phyloP scores from a whole-genome alignment of 2,113 vertebrate species.

The Misgurnus mizolepis region DNA sequence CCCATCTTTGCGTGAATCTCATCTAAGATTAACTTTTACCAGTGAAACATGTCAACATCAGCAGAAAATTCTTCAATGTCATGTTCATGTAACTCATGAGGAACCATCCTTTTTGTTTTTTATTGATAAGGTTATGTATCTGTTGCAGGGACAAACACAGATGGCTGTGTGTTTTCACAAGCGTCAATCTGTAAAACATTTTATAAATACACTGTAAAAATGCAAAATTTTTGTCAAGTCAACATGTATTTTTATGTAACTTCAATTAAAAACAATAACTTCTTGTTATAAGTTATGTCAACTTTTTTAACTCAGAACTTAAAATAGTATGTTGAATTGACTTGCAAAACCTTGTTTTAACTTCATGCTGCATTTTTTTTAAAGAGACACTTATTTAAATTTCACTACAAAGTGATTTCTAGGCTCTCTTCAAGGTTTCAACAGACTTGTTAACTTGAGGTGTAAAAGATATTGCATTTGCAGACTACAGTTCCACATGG shows the following conservation, averaged over 20 bases:
- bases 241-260: no score
- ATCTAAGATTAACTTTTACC: conserved; percentile 73
- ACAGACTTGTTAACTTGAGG: conserved; percentile 85
- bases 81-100: conserved; percentile 36
- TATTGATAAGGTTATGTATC: conserved; percentile 5
- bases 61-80: conserved; percentile 53
- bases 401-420: neutral
- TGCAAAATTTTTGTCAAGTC: no score
- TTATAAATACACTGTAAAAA: no score
- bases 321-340: no score
- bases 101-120: neutral
- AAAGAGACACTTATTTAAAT: neutral
- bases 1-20: conserved; percentile 61
- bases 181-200: no score
- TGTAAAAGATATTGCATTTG: conserved; percentile 92
- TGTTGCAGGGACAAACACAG: neutral
- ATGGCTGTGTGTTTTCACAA: no score
- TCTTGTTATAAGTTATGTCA: no score
- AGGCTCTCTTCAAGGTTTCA: conserved; percentile 76
- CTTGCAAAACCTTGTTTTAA: no score
- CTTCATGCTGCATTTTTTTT: no score
- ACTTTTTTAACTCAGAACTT: no score
- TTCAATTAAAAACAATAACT: no score
- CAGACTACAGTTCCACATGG: conserved; percentile 83
- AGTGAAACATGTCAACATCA: conserved; percentile 58